phyloP scores from a whole-genome alignment of 1,140 invertebrate genomes.

The Eufriesea mexicana region DNA sequence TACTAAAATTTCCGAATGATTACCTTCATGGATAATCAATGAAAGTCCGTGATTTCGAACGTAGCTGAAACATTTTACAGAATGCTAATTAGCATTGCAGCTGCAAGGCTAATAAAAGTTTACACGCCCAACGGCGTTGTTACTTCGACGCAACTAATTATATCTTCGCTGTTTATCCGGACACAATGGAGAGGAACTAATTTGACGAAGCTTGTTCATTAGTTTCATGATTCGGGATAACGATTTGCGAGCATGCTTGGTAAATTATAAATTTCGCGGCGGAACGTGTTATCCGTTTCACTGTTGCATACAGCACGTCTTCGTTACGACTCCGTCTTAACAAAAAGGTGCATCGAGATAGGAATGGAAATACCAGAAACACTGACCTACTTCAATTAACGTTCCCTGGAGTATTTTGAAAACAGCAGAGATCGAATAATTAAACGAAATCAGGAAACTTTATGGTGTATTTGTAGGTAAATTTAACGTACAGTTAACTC shows the following conservation, averaged over 20 bases:
- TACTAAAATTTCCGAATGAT: too few relatives aligned
- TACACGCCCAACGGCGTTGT: background rate
- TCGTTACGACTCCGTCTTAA: too few relatives aligned
- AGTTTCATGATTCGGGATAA: background rate
- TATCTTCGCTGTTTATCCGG: background rate
- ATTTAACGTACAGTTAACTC: background rate
- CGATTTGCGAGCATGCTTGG: background rate
- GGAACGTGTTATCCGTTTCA: background rate
- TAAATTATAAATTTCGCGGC: background rate
- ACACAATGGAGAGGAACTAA: background rate
- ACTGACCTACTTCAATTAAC: too few relatives aligned
- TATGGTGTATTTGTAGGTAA: background rate
- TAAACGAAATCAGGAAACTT: background rate
- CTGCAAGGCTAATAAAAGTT: background rate
- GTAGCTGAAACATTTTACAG: background rate
- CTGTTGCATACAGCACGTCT: background rate
- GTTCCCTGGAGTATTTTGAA: too few relatives aligned
- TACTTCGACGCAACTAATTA: background rate
- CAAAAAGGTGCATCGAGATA: too few relatives aligned
- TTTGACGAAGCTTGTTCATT: slow-evolving; percentile 6
- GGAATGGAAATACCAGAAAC: too few relatives aligned
- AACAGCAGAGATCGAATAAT: background rate
- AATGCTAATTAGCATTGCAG: background rate
- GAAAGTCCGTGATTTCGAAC: too few relatives aligned
- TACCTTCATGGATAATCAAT: background rate